Evolutionary conservation across 1,140 invertebrate species (phyloP).

Genomic region (Euschistus heros): DNA sequence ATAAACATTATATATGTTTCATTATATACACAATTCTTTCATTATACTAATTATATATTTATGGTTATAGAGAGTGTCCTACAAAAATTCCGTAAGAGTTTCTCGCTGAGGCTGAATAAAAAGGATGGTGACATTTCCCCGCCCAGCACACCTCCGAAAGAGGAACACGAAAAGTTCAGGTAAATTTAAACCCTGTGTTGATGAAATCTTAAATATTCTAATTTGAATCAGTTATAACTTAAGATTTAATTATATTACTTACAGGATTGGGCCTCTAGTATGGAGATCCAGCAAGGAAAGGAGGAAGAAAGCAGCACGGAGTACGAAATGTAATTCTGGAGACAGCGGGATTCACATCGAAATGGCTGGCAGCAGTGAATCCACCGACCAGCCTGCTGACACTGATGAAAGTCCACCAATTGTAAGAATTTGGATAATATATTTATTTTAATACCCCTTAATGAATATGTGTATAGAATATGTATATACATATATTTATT

Average conservation of each 20-base stretch:
- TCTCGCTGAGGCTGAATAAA: slow-evolving; percentile 50
- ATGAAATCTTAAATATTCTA: too few species aligned
- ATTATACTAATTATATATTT: background rate
- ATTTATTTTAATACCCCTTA: too few species aligned
- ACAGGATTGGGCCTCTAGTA: slow-evolving; percentile 53
- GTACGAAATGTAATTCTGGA: slow-evolving; percentile 61
- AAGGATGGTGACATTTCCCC: slow-evolving; percentile 27
- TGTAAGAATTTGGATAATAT: too few species aligned
- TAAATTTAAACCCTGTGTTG: background rate
- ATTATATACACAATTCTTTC: background rate
- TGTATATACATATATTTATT: too few species aligned
- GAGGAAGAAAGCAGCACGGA: slow-evolving; percentile 55
- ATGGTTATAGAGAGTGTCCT: slow-evolving; percentile 39
- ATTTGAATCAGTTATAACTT: background rate
- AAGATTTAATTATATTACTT: slow-evolving; percentile 23
- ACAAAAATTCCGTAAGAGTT: slow-evolving; percentile 59
- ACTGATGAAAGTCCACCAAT: slow-evolving; percentile 46
- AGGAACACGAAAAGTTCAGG: slow-evolving; percentile 15
- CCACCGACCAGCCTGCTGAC: slow-evolving; percentile 31
- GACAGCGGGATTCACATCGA: slow-evolving; percentile 65
- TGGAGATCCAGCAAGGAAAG: slow-evolving; percentile 61
- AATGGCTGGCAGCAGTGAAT: slow-evolving; percentile 7
- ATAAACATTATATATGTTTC: too few species aligned
- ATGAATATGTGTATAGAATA: too few species aligned
- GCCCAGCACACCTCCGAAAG: slow-evolving; percentile 19